Evolutionary conservation across 2,113 vertebrate species (phyloP), one percentile per base, ranked within the genome.

Genomic region (Lycocorax pyrrhopterus): DNA sequence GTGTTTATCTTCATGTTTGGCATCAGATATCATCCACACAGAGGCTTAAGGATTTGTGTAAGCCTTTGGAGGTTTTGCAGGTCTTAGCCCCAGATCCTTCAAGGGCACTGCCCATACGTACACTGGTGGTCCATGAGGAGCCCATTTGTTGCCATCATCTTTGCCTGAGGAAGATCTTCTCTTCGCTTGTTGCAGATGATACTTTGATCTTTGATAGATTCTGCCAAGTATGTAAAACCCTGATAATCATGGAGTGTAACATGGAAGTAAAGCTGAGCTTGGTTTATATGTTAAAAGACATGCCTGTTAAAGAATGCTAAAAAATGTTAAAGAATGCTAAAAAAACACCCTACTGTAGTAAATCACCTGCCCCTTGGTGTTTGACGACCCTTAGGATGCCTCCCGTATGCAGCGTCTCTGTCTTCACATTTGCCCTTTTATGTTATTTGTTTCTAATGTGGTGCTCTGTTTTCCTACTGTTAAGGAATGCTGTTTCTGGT

Each of bases 391-490:
- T 75, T 33, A 58, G 55, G 79, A 80, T 60, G 64, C 52, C 92
- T 88, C 79, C 22, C 1, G 2, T 41, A 49, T 20, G 44, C 30
- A 43, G 73, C 1, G 0, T 35, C 84, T 76, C 41, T 82, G 60
- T 68, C 86, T 87, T 56, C 41, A 59, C 41, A 21, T 64, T 95
- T 16, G 12, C 8, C 78, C 55, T 94, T 94, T 89, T 27, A 83
- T 77, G 78, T 71, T 82, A 41, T 26, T 84, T 78, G 52, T 78
- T 90, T 86, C 37, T 77, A 59, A 81, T 13, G 32, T 33, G 72
- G 53, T 0, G 1, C 55, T 92, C 43, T 75, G 79, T 44, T 77
- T 67, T 84, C 56, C 68, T 76, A 29, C 52, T 84, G 49, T 32
- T 77, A 66, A 73, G 55, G 58, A 91, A 74, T 41, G 49, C 29